These are phyloP conservation scores for Penelope pileata DNA, from an alignment of 2,113 vertebrate genomes.

Conservation along the genomic window DNA sequence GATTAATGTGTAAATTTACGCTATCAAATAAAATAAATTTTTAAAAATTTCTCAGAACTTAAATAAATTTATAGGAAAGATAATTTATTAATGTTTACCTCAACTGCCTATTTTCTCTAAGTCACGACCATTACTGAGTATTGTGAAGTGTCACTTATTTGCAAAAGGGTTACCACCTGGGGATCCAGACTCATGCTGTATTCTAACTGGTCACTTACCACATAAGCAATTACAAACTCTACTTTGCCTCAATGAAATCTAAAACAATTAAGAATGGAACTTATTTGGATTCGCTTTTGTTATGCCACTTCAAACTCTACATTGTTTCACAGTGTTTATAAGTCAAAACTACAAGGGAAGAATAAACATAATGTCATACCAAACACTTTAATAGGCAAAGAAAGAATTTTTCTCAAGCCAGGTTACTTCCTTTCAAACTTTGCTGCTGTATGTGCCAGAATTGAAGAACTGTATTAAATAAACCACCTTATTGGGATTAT, in stretches of 20 bases:
- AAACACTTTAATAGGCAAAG: background rate
- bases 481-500: background rate
- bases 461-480: slow-evolving; percentile 5
- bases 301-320: background rate
- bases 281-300: background rate
- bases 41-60: background rate
- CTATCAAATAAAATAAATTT: background rate
- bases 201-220: background rate
- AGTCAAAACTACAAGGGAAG: background rate
- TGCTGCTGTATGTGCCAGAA: background rate
- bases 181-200: background rate
- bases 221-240: background rate
- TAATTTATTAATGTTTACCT: background rate
- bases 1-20: background rate
- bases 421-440: background rate
- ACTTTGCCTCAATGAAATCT: background rate
- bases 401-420: slow-evolving; percentile 7
- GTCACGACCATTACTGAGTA: background rate
- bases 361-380: background rate
- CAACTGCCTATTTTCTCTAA: background rate
- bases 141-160: background rate
- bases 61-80: background rate
- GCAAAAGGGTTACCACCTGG: background rate
- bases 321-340: background rate
- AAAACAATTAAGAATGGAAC: background rate